Conservation (phyloP, 1,140 invertebrate species). For the Drosophila aff. region DNA sequence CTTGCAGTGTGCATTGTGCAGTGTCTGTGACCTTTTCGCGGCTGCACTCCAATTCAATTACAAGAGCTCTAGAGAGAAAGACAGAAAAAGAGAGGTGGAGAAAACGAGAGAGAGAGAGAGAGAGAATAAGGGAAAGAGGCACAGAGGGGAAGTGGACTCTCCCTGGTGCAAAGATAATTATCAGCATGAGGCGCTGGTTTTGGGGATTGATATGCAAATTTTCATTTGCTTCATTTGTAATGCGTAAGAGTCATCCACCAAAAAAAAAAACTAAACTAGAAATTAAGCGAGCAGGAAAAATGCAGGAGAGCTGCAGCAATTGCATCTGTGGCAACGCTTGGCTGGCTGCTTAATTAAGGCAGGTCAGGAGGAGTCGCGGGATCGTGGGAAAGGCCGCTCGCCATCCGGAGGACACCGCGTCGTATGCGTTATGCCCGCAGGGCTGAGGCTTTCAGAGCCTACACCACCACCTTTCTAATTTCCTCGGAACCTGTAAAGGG, state of each 20-base stretch:
- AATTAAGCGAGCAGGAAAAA: conserved; percentile 5
- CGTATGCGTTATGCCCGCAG: conserved; percentile 45
- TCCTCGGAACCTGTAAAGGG: conserved; percentile 10
- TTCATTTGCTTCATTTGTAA: conserved; percentile 61
- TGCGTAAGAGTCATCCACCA: conserved; percentile 65
- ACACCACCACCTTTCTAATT: conserved; percentile 24
- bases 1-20: conserved; percentile 53
- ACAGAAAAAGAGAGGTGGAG: conserved; percentile 16
- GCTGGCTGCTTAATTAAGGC: conserved; percentile 66
- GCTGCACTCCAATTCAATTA: conserved; percentile 79
- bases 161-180: conserved; percentile 61
- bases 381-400: conserved; percentile 62
- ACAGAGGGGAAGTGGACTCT: conserved; percentile 7
- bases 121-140: conserved; percentile 13
- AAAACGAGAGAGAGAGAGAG: conserved; percentile 6
- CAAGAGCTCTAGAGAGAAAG: conserved; percentile 18
- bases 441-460: neutral
- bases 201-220: conserved; percentile 78
- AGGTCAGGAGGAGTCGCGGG: conserved; percentile 43
- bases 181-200: conserved; percentile 72
- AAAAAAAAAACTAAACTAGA: conserved; percentile 30
- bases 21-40: conserved; percentile 72
- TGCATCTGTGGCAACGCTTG: conserved; percentile 58
- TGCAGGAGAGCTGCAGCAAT: conserved; percentile 17
- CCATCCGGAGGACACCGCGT: conserved; percentile 17